Evolutionary conservation across 2,888 invertebrate species (phyloP).

Genomic region (Fissipunctia ypsillon): DNA sequence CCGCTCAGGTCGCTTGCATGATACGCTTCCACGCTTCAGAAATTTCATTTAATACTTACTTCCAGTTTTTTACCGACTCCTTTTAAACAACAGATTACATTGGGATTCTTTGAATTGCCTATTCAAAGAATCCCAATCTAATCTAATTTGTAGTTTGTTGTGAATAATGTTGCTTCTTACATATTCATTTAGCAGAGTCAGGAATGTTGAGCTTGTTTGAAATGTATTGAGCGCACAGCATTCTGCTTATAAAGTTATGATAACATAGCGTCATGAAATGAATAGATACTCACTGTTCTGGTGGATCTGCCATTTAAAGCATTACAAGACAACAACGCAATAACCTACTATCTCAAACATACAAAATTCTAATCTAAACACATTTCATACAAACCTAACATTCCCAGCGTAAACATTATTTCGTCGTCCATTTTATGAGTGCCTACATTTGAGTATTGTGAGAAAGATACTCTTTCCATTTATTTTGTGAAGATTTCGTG

Average conservation of each 20-base stretch:
- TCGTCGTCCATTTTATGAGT: conserved; percentile 55
- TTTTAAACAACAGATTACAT: conserved; percentile 34
- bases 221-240: neutral
- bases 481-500: conserved; percentile 85
- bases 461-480: conserved; percentile 76
- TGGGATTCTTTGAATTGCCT: conserved; percentile 40
- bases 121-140: too few relatives aligned
- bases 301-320: neutral
- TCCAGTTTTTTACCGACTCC: conserved; percentile 46
- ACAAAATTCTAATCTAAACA: neutral
- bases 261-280: neutral
- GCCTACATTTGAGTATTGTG: conserved; percentile 61
- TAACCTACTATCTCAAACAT: neutral
- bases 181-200: neutral
- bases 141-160: too few relatives aligned
- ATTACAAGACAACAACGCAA: neutral
- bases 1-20: conserved; percentile 57
- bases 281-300: neutral
- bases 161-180: neutral
- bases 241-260: neutral
- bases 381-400: conserved; percentile 32
- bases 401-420: conserved; percentile 49
- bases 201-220: neutral
- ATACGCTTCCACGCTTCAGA: conserved; percentile 61
- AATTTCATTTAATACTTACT: conserved; percentile 71